Conservation (phyloP, 2,113 vertebrate species). For the Larimichthys polyactis region DNA sequence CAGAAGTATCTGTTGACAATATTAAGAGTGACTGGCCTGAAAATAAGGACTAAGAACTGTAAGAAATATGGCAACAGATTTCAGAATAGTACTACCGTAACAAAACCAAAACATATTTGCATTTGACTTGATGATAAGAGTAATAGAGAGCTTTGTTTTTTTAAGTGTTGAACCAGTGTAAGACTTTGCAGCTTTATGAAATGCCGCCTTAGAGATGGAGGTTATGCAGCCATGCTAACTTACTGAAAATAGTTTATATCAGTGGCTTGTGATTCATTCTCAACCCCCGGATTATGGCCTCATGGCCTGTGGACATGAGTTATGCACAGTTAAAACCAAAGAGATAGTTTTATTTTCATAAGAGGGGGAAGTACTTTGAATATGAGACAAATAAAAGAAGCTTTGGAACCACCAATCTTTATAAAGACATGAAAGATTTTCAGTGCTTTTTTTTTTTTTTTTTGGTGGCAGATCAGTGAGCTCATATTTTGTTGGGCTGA, state of each 20-base stretch:
- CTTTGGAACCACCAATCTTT: not conserved
- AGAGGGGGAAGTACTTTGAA: not conserved
- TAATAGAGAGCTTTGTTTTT: not conserved
- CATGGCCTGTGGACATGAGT: not conserved
- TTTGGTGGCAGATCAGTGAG: not conserved
- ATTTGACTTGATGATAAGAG: not conserved
- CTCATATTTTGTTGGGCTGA: too few species aligned
- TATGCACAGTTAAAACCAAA: not conserved
- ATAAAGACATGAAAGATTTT: not conserved
- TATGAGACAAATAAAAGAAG: not conserved
- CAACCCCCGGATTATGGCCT: too few species aligned
- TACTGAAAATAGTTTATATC: not conserved
- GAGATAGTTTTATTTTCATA: not conserved
- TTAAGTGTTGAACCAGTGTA: not conserved
- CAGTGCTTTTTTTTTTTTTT: not conserved
- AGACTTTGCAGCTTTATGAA: not conserved
- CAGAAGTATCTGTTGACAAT: slow-evolving; percentile 25
- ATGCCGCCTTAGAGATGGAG: not conserved
- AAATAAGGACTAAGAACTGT: slow-evolving; percentile 1
- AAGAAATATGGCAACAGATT: slow-evolving; percentile 1
- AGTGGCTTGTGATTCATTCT: not conserved
- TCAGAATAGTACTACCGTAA: not conserved
- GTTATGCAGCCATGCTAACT: not conserved
- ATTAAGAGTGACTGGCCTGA: slow-evolving; percentile 33
- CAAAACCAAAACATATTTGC: not conserved